phyloP scores from a whole-genome alignment of 2,888 invertebrate genomes.

The Amiota mariae region DNA sequence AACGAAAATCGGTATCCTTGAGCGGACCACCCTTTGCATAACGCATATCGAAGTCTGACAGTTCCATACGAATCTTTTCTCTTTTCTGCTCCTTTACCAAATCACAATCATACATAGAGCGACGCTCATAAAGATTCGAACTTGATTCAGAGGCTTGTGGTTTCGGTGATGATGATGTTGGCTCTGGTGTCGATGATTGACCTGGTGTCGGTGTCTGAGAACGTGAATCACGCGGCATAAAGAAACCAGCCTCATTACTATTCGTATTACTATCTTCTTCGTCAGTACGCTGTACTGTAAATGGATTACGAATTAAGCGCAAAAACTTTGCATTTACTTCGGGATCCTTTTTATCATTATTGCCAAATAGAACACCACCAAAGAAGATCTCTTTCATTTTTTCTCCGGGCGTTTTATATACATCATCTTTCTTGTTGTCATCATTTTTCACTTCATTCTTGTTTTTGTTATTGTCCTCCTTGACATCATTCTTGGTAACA shows the following conservation, averaged over 20 bases:
- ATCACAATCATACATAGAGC: constrained; percentile 69
- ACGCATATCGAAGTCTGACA: constrained; percentile 66
- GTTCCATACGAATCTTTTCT: constrained; percentile 50
- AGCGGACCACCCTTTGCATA: constrained; percentile 34
- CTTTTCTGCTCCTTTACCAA: constrained; percentile 42
- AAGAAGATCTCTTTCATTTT: constrained; percentile 27
- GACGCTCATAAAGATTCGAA: constrained; percentile 55
- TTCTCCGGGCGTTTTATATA: no score
- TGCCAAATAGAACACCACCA: constrained; percentile 41
- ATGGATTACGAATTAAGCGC: constrained; percentile 57
- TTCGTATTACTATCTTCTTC: constrained; percentile 33
- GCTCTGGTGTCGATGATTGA: constrained; percentile 53
- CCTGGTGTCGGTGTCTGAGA: constrained; percentile 62
- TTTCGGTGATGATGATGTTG: constrained; percentile 51
- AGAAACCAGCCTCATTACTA: constrained; percentile 37
- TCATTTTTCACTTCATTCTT: not conserved
- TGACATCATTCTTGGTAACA: no score
- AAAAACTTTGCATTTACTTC: constrained; percentile 47
- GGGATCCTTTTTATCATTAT: constrained; percentile 39
- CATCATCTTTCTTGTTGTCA: not conserved
- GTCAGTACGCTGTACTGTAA: constrained; percentile 49
- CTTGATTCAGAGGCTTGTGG: not conserved
- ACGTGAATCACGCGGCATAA: constrained; percentile 55
- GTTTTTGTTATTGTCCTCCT: not conserved
- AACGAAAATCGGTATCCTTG: constrained; percentile 83